phyloP scores from a whole-genome alignment of 23 tunicate genomes.

The Trididemnum clinides region DNA sequence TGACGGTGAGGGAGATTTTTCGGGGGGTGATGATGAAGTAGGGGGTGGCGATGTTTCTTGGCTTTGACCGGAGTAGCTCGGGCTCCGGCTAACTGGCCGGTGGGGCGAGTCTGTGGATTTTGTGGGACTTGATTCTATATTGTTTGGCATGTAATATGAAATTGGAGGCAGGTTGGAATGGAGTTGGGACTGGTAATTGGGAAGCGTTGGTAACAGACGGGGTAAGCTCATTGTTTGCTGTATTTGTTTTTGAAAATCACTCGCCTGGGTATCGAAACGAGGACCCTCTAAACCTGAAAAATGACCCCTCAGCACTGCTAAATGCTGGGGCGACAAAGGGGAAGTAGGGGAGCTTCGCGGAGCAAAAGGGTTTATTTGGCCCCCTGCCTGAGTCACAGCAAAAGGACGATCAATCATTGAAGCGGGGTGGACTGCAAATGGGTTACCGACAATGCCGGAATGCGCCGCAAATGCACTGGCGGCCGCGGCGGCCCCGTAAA shows the following conservation, averaged over 20 bases:
- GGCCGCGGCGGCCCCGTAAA: conserved; percentile 89
- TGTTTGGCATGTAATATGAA: conserved; percentile 49
- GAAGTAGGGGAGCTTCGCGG: background rate
- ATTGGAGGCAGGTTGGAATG: conserved; percentile 33
- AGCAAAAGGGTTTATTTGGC: background rate
- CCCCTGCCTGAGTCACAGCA: background rate
- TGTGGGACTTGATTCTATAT: background rate
- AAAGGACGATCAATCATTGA: background rate
- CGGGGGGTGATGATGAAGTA: conserved; percentile 3
- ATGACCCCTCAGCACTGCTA: conserved; percentile 33
- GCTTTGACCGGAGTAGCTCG: conserved; percentile 22
- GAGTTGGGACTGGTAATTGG: conserved; percentile 14
- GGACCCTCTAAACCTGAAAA: background rate
- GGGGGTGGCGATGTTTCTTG: background rate
- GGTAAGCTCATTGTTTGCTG: conserved; percentile 34
- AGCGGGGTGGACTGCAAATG: conserved; percentile 16
- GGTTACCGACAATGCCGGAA: conserved; percentile 9
- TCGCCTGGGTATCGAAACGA: background rate
- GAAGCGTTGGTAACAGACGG: conserved; percentile 27
- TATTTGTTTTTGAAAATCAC: conserved; percentile 32
- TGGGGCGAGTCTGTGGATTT: background rate
- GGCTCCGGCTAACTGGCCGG: conserved; percentile 22
- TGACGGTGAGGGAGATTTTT: conserved; percentile 14
- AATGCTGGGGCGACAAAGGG: conserved; percentile 27
- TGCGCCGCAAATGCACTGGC: conserved; percentile 66